These are phyloP conservation scores for Agriopis aurantiaria DNA, from an alignment of 2,888 invertebrate species.

Conservation along the genomic window DNA sequence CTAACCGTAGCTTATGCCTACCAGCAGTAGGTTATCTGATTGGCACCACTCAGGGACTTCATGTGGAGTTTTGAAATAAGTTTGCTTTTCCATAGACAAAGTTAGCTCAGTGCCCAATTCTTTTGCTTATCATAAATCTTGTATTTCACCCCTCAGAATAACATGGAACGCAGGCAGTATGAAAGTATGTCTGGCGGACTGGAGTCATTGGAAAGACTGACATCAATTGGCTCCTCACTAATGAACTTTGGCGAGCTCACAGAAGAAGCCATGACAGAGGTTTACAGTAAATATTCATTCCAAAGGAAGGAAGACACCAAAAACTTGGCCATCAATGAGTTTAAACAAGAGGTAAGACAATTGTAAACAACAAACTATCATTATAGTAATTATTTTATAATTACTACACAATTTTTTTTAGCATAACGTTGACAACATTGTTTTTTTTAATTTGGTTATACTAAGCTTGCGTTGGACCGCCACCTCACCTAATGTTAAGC, in stretches of 20 bases:
- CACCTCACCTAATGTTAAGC: too few species aligned
- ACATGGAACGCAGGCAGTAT: conserved; percentile 59
- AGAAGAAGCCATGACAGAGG: conserved; percentile 75
- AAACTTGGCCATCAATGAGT: conserved; percentile 72
- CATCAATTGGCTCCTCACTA: conserved; percentile 59
- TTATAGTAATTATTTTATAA: background rate
- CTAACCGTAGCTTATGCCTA: too few species aligned
- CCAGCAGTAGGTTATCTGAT: too few species aligned
- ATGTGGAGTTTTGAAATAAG: too few species aligned
- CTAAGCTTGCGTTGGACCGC: too few species aligned
- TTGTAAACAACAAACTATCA: background rate
- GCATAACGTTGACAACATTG: too few species aligned
- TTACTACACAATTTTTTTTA: too few species aligned
- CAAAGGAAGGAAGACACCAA: conserved; percentile 71
- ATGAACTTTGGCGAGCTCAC: conserved; percentile 65
- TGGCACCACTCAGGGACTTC: too few species aligned
- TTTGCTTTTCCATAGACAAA: too few species aligned
- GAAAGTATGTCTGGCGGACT: conserved; percentile 67
- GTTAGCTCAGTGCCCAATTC: too few species aligned
- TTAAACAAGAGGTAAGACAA: conserved; percentile 64
- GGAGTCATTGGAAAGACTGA: conserved; percentile 73
- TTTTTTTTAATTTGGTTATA: too few species aligned
- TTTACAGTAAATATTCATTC: conserved; percentile 79
- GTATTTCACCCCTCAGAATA: conserved; percentile 55
- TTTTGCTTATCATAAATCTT: background rate